Evolutionary conservation across 1,140 invertebrate species (phyloP), one percentile per base, ranked within the genome.

Genomic region (Orchesella cincta): DNA sequence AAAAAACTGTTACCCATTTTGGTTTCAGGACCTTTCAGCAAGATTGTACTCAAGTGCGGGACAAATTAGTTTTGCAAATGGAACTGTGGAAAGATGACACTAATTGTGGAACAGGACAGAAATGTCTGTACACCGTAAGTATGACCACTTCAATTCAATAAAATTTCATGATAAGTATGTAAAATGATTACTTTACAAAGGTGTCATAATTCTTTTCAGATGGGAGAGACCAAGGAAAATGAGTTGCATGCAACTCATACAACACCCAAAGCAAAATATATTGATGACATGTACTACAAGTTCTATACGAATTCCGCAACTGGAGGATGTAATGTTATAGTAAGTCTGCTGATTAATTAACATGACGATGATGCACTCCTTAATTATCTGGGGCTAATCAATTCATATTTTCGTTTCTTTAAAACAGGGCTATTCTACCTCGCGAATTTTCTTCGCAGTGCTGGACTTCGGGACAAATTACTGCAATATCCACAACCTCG

Each of bases 381-480:
- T 74, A 29, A 8, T n/a, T n/a, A n/a, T n/a, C n/a, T n/a, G 54
- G n/a, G 23, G 34, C 1, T 26, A 31, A 28, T 75, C 26, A 28
- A 76, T 20, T 77, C 33, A 76, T 46, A 51, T 54, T 67, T 75
- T 79, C 14, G 8, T 8, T 5, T 14, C 23, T 23, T 18, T 46
- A 46, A 57, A 14, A 26, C 78, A 88, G 86, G 87, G 85, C 8
- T 83, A 82, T 73, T 87, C 87, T 12, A 84, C 83, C 12, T 87
- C 87, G 1, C 82, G 86, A 73, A 82, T 83, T 1, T 87, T 85
- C 84, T 88, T 86, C 81, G 87, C 87, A 39, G 76, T 87, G 12
- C 81, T 88, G 20, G 87, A 88, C 80, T 86, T 85, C 80, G 85
- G 86, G 16, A 87, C 86, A n/a, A 88, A 88, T 83, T 88, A 87